Evolutionary conservation across 2,113 vertebrate genomes (phyloP).

Genomic region (Gallinago jamesoni): DNA sequence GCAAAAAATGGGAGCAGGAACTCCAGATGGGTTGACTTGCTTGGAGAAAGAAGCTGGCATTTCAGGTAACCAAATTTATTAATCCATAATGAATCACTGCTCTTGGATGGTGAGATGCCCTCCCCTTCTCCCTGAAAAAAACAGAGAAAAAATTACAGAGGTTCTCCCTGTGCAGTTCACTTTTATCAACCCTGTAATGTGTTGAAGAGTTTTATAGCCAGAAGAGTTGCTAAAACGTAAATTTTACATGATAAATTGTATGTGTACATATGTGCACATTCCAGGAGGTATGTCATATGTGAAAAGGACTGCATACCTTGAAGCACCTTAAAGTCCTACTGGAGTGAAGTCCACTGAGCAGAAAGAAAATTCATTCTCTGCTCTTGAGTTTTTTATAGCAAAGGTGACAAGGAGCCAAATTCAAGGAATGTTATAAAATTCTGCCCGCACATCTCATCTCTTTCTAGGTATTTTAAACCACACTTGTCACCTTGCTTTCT

Average conservation of each 20-base stretch:
- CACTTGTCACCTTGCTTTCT: not conserved
- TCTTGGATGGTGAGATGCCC: not conserved
- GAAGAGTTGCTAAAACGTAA: not conserved
- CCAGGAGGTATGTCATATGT: not conserved
- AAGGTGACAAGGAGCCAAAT: not conserved
- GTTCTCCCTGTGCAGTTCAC: not conserved
- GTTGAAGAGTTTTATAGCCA: not conserved
- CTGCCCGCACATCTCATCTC: not conserved
- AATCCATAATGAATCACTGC: not conserved
- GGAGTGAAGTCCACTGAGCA: not conserved
- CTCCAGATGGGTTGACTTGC: not conserved
- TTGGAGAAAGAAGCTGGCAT: not conserved
- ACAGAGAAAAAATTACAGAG: not conserved
- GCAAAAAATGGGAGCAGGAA: not conserved
- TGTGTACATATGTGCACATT: fast-evolving
- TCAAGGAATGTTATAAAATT: not conserved
- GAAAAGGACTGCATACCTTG: not conserved
- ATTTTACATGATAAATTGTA: not conserved
- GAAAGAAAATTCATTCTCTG: not conserved
- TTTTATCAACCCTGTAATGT: not conserved
- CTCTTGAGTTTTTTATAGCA: not conserved
- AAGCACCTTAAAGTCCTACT: not conserved
- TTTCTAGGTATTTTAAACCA: not conserved
- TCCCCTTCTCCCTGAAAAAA: not conserved
- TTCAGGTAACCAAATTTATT: not conserved